phyloP scores from a whole-genome alignment of 2,888 invertebrate species.

The Pycnomerus fuliginosus region DNA sequence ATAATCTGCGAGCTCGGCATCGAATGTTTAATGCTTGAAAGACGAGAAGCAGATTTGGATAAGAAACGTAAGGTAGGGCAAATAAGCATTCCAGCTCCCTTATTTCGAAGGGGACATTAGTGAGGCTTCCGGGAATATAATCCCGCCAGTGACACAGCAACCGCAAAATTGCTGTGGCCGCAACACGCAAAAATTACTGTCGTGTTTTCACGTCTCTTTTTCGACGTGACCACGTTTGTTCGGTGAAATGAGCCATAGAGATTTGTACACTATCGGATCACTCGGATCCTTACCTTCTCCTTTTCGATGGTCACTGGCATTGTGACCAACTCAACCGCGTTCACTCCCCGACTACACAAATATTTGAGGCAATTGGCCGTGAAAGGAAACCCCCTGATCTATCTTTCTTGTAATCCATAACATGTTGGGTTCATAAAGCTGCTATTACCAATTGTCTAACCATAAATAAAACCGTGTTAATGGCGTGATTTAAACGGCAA shows the following conservation, averaged over 20 bases:
- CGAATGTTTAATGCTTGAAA: slow-evolving; percentile 28
- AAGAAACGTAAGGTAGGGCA: slow-evolving; percentile 21
- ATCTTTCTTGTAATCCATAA: slow-evolving; percentile 8
- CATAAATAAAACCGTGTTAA: slow-evolving; percentile 12
- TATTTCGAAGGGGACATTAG: slow-evolving; percentile 26
- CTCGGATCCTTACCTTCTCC: slow-evolving; percentile 38
- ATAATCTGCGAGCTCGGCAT: slow-evolving; percentile 21
- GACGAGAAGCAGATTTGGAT: slow-evolving; percentile 33
- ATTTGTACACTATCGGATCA: slow-evolving; percentile 48
- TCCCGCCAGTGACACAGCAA: slow-evolving; percentile 31
- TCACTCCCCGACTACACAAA: slow-evolving; percentile 29
- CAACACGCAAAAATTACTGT: neutral
- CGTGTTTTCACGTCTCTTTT: slow-evolving; percentile 7
- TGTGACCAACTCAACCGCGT: slow-evolving; percentile 38
- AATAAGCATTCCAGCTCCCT: slow-evolving; percentile 13
- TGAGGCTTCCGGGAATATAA: slow-evolving; percentile 39
- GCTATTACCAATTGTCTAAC: slow-evolving; percentile 11
- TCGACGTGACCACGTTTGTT: slow-evolving; percentile 26
- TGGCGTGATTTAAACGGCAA: slow-evolving; percentile 20
- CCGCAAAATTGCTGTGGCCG: slow-evolving; percentile 15
- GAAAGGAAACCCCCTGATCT: slow-evolving; percentile 5
- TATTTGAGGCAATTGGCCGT: slow-evolving; percentile 30
- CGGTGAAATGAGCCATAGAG: slow-evolving; percentile 44
- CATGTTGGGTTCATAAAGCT: slow-evolving; percentile 7
- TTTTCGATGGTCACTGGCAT: slow-evolving; percentile 38